Evolutionary conservation across 2,888 invertebrate species (phyloP).

Genomic region (Gerosis bhagava): DNA sequence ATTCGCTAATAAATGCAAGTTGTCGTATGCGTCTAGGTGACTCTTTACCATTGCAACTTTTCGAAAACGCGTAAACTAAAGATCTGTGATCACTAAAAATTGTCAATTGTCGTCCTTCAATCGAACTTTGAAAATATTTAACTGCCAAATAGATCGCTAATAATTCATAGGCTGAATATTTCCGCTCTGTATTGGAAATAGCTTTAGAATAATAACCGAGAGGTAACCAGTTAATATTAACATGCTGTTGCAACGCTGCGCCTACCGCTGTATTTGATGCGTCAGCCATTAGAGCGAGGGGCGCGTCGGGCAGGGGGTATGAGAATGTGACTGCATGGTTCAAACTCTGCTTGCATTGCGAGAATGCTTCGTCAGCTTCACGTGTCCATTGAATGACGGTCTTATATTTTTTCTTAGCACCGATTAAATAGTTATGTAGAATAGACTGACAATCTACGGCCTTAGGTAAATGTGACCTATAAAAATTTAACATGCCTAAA

Average conservation of each 20-base stretch:
- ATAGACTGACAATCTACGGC: slow-evolving; percentile 7
- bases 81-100: not conserved
- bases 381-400: slow-evolving; percentile 32
- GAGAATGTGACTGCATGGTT: slow-evolving; percentile 38
- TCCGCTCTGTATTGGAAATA: not conserved
- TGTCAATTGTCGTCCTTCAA: not conserved
- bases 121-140: not conserved
- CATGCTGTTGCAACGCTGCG: not conserved
- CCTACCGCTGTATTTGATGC: slow-evolving; percentile 47
- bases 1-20: not conserved
- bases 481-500: slow-evolving; percentile 23
- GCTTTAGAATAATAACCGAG: not conserved
- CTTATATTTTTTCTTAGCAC: slow-evolving; percentile 23
- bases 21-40: not conserved
- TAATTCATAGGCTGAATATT: slow-evolving; percentile 3
- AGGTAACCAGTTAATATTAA: slow-evolving; percentile 18
- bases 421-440: slow-evolving; percentile 14
- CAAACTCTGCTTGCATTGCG: slow-evolving; percentile 34
- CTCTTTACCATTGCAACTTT: not conserved
- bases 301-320: slow-evolving; percentile 36
- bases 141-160: slow-evolving; percentile 1
- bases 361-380: slow-evolving; percentile 31
- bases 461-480: slow-evolving; percentile 3
- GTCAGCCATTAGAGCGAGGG: slow-evolving; percentile 39
- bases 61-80: not conserved